These are phyloP conservation scores for Patella ulyssiponensis DNA, from an alignment of 2,888 invertebrate genomes.

Conservation along the genomic window DNA sequence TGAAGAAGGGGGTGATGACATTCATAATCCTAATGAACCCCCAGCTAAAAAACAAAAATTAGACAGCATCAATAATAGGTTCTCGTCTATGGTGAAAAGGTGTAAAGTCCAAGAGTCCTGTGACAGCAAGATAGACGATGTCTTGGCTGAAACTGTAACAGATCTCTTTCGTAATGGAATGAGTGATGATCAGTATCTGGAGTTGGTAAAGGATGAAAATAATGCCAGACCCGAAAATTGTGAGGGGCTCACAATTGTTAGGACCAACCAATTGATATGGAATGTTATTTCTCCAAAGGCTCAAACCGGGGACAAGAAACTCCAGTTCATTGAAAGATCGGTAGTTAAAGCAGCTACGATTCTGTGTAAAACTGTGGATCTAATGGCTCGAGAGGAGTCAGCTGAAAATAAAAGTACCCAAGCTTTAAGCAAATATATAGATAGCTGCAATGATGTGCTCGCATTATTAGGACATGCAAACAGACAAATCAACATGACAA, in stretches of 20 bases:
- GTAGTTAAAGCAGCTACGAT: conserved; percentile 32
- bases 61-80: neutral
- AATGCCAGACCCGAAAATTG: conserved; percentile 29
- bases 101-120: conserved; percentile 30
- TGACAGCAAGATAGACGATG: conserved; percentile 21
- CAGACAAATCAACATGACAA: conserved; percentile 28
- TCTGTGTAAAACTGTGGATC: conserved; percentile 30
- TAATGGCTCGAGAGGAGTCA: conserved; percentile 23
- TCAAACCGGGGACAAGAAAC: neutral
- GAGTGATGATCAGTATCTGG: conserved; percentile 24
- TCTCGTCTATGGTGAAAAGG: conserved; percentile 23
- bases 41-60: too few species aligned
- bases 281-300: conserved; percentile 18
- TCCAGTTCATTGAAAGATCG: conserved; percentile 11
- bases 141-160: conserved; percentile 29
- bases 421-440: conserved; percentile 27
- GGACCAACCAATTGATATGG: conserved; percentile 32
- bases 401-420: conserved; percentile 25
- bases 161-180: conserved; percentile 33
- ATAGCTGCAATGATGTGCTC: conserved; percentile 24
- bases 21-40: too few species aligned
- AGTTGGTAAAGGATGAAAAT: conserved; percentile 30
- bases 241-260: conserved; percentile 23
- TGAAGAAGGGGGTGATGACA: too few species aligned
- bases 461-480: conserved; percentile 37